A percentile compares a stretch with the other conserved stretches of the same genome.
Conservation (phyloP, 2,113 vertebrate species). For the Prunella fulvescens region DNA sequence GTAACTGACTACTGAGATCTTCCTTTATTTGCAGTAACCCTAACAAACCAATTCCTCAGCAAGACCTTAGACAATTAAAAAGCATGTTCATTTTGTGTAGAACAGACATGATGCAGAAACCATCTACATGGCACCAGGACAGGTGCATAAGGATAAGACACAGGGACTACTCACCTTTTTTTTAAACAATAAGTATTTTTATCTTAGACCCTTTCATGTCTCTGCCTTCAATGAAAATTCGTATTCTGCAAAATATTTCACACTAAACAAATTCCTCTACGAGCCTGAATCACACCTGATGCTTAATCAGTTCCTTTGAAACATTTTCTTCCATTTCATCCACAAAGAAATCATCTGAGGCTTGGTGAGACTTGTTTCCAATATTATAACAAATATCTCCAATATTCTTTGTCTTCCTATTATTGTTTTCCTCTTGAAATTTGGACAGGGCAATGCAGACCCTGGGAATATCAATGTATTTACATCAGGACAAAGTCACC, state of each 20-base stretch:
- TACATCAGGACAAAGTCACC: background rate
- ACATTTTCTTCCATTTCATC: background rate
- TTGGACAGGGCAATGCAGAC: background rate
- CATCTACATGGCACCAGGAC: background rate
- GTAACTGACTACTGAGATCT: slow-evolving; percentile 28
- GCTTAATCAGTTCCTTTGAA: background rate
- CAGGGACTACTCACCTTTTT: background rate
- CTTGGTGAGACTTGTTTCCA: background rate
- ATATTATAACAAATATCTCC: background rate
- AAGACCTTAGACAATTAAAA: background rate
- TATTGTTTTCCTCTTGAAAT: background rate
- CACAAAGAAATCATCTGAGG: background rate
- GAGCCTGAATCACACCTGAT: background rate
- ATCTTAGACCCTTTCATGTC: background rate
- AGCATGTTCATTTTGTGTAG: background rate
- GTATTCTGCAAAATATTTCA: background rate
- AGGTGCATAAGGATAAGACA: background rate
- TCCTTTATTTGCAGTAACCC: slow-evolving; percentile 36
- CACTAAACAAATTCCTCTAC: background rate
- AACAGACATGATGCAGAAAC: background rate
- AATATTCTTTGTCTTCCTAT: background rate
- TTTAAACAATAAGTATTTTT: background rate
- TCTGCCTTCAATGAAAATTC: background rate
- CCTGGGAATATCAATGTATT: background rate
- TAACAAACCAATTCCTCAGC: slow-evolving; percentile 2